Evolutionary conservation across 1,140 invertebrate genomes (phyloP), one percentile per base, ranked within the genome.

Genomic region (Saccostrea cuccullata): DNA sequence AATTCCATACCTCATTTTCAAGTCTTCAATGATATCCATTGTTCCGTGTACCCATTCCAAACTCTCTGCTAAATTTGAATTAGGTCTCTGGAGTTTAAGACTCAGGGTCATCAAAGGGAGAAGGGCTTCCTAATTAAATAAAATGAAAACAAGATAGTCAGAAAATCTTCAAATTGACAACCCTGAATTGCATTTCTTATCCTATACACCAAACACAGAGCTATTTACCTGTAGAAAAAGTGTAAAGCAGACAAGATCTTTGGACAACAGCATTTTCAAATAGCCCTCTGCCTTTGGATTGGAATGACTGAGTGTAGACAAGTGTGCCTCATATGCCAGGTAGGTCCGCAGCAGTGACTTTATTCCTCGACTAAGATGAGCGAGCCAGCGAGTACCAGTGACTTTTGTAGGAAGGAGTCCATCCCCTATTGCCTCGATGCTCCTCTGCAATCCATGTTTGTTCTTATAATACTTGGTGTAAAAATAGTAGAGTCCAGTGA

Each of bases 401-500:
- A 88, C 83, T 36, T 88, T 88, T 0, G 55, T 13, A 17, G 83
- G 83, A 30, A 87, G 23, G 0, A 87, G 20, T 40, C 58, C 56
- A 0, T 60, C 82, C 20, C 17, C 56, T 15, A 83, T n/a, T 12
- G 86, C 82, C 23, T 67, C 40, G 23, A 90, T 89, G 23, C 84
- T 77, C 55, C 84, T 86, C 2, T 77, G 47, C 0, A 89, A 56
- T 23, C 88, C 86, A 60, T 86, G 82, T 36, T 85, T 90, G 85
- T 82, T 87, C 84, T 67, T 89, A 85, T 82, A 70, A n/a, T 58
- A 30, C 47, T 91, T 90, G 1, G 36, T 89, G 84, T 91, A 90
- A 67, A 89, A 90, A 85, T 91, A 91, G 82, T 90, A 82, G 2
- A 90, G 26, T 4, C 89, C 90, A 47, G 90, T 91, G 0, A 91